Evolutionary conservation across 2,797 vertebrate species (phyloP), one percentile per base, ranked within the genome.

Genomic region (Rhinophrynus dorsalis): DNA sequence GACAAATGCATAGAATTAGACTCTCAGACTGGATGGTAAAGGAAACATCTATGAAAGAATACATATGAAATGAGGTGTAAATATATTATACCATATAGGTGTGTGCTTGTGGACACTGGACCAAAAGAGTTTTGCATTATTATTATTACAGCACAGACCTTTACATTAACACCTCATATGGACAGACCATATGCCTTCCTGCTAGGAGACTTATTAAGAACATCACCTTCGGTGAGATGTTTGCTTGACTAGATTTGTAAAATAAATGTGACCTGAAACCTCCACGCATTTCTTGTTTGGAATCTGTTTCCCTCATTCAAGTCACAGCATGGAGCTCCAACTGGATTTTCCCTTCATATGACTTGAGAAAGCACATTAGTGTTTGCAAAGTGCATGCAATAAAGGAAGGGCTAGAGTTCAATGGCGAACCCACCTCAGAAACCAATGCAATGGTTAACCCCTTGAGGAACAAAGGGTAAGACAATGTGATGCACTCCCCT

Each of bases 241-340:
- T 72, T 72, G 68, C 52, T 48, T 65, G 60, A 59, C 68, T 72
- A 58, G 60, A 72, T 63, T 54, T 65, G 68, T 58, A 72, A 65
- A 72, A 72, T 58, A 65, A 72, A 72, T 62, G 58, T 42, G 33
- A 55, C 61, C 61, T 57, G 60, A 72, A 58, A 63, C 58, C 20
- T 48, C 15, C 11, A 33, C 52, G 51, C 44, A 58, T 65, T 33
- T 63, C 61, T 27, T 29, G 17, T 33, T 29, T 56, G 23, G 42
- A 48, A 56, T 47, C 51, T 58, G 13, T 23, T 45, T 72, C 52
- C 38, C 44, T 71, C 51, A 71, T 63, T 71, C 52, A 37, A 15
- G 12, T 40, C 68, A 48, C 68, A 71, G 68, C 68, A 30, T 57
- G 68, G 8, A 2, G 45, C 30, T 29, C 47, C 15, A 12, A 29